Conservation (phyloP, 2,797 vertebrate species). For the Lateolabrax maculatus region DNA sequence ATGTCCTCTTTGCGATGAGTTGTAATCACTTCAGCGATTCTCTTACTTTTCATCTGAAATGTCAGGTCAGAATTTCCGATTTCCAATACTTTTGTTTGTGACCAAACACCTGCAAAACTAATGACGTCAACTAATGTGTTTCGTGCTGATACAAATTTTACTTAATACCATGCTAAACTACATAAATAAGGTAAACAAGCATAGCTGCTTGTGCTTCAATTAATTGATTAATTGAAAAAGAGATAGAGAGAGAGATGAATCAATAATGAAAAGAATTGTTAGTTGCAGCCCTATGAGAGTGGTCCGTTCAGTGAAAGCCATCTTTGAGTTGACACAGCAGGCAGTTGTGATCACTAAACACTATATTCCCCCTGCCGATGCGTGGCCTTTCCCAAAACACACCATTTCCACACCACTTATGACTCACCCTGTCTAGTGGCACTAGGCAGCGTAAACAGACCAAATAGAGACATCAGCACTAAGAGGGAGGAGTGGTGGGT, state of each 20-base stretch:
- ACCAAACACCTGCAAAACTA: neutral
- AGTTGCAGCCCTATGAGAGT: neutral
- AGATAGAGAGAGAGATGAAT: neutral
- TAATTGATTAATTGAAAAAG: neutral
- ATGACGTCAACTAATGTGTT: too few relatives aligned
- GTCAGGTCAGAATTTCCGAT: neutral
- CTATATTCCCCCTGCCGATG: neutral
- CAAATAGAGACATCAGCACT: conserved; percentile 57
- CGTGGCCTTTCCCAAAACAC: conserved; percentile 30
- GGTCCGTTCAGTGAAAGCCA: neutral
- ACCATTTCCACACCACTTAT: conserved; percentile 34
- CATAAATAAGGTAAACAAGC: neutral
- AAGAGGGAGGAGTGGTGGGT: conserved; percentile 11
- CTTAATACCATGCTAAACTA: too few relatives aligned
- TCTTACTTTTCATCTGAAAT: neutral
- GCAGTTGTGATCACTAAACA: conserved; percentile 17
- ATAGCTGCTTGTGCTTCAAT: neutral
- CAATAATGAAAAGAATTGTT: neutral
- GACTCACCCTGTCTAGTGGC: conserved; percentile 53
- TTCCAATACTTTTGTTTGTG: neutral
- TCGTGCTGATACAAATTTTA: too few relatives aligned
- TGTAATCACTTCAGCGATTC: neutral
- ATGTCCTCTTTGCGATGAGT: conserved; percentile 1
- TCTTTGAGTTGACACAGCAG: conserved; percentile 14
- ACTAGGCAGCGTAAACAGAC: conserved; percentile 30